These are phyloP conservation scores for Chionoecetes opilio DNA, from an alignment of 1,140 invertebrate species.

Conservation along the genomic window DNA sequence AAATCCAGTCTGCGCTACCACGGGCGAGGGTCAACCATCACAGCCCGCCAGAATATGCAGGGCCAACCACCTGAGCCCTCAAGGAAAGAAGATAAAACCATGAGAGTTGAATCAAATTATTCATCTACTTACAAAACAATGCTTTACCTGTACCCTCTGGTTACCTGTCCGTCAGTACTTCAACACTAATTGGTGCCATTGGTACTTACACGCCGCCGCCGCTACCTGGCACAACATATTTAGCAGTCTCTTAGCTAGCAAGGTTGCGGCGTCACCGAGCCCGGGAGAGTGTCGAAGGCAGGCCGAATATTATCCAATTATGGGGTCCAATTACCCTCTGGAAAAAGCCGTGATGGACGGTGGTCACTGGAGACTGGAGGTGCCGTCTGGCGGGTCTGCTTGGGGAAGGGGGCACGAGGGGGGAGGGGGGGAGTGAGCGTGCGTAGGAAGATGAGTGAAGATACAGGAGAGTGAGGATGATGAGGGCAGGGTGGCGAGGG, in stretches of 20 bases:
- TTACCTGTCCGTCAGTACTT: background rate
- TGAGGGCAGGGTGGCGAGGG: background rate
- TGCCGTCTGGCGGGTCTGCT: too few relatives aligned
- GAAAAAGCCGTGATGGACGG: background rate
- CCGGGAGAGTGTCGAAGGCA: background rate
- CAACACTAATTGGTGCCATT: background rate
- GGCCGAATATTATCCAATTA: slow-evolving; percentile 29
- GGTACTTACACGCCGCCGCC: background rate
- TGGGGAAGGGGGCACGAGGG: background rate
- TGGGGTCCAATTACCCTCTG: background rate
- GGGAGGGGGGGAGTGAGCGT: background rate
- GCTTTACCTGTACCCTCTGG: background rate
- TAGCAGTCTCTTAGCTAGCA: background rate
- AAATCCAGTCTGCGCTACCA: too few relatives aligned
- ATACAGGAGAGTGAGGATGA: background rate
- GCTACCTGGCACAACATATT: background rate
- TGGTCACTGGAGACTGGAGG: background rate
- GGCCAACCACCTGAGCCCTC: too few relatives aligned
- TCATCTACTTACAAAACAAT: too few relatives aligned
- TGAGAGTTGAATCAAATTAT: too few relatives aligned
- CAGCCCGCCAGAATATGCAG: too few relatives aligned
- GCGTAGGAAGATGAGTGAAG: background rate
- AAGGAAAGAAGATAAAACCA: too few relatives aligned
- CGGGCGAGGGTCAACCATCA: too few relatives aligned
- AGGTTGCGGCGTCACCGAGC: background rate